Conservation (phyloP, 2,113 vertebrate genomes). For the Oreocharis arfaki region DNA sequence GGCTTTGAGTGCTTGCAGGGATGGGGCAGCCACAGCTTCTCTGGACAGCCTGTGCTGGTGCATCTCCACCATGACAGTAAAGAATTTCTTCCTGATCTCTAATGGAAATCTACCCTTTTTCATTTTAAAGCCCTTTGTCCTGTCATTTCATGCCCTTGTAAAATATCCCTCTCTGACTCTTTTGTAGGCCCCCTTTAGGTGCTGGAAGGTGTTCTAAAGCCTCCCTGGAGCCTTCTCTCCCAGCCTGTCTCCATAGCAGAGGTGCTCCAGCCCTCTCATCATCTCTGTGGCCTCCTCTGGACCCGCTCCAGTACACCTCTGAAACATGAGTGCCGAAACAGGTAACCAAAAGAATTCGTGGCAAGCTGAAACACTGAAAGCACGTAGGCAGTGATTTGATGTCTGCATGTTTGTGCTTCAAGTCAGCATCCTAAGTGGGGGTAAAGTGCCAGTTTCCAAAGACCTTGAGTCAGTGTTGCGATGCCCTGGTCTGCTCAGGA, state of each 20-base stretch:
- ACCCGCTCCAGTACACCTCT: background rate
- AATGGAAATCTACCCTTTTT: background rate
- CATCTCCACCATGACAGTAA: background rate
- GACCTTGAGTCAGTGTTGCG: background rate
- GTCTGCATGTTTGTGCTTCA: background rate
- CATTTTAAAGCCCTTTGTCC: background rate
- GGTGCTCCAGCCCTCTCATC: background rate
- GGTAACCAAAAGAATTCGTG: background rate
- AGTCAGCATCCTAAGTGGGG: background rate
- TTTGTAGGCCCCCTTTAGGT: background rate
- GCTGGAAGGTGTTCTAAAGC: background rate
- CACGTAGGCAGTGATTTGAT: rapidly evolving
- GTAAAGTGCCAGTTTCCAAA: background rate
- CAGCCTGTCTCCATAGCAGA: background rate
- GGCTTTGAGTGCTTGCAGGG: background rate
- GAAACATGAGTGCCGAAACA: background rate
- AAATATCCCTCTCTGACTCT: background rate
- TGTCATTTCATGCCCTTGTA: background rate
- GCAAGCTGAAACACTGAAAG: background rate
- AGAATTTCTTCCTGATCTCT: background rate
- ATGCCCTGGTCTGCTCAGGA: background rate
- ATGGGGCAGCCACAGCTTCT: background rate
- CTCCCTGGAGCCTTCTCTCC: background rate
- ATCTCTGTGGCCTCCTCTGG: background rate
- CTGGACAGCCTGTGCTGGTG: background rate